Evolutionary conservation across 2,797 vertebrate genomes (phyloP).

Genomic region (Halcyon leucocephala): DNA sequence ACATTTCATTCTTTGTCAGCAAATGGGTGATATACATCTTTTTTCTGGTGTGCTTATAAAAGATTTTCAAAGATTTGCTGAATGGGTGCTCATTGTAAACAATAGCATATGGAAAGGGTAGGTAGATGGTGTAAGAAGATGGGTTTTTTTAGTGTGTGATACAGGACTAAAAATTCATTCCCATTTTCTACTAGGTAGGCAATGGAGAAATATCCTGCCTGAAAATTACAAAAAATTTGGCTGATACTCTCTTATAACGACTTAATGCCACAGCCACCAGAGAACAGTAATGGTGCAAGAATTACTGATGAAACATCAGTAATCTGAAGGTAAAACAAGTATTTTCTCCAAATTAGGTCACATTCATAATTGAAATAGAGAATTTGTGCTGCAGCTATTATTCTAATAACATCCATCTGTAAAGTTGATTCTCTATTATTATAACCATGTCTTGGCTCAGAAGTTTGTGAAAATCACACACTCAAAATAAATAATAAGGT

Average conservation of each 20-base stretch:
- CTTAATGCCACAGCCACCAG: background rate
- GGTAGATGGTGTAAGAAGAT: background rate
- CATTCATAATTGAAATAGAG: background rate
- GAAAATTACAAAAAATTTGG: background rate
- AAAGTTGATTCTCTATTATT: background rate
- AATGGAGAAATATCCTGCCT: background rate
- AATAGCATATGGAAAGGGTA: background rate
- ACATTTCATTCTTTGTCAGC: background rate
- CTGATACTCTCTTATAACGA: background rate
- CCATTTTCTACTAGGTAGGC: rapidly evolving
- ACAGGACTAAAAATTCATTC: background rate
- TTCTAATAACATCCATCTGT: slow-evolving; percentile 20
- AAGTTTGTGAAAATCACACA: background rate
- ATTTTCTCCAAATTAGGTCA: background rate
- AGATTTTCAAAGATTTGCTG: background rate
- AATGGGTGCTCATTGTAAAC: background rate
- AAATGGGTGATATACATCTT: background rate
- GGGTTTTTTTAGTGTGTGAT: background rate
- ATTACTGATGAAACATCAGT: background rate
- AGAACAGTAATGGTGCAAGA: background rate
- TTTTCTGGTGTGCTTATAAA: background rate
- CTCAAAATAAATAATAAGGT: slow-evolving; percentile 48
- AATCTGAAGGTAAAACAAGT: background rate
- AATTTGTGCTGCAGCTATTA: background rate
- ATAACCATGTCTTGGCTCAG: background rate